A percentile compares a stretch with the other conserved stretches of the same genome.
Evolutionary conservation across 2,797 vertebrate genomes (phyloP).

Genomic region (Buceros bicornis): DNA sequence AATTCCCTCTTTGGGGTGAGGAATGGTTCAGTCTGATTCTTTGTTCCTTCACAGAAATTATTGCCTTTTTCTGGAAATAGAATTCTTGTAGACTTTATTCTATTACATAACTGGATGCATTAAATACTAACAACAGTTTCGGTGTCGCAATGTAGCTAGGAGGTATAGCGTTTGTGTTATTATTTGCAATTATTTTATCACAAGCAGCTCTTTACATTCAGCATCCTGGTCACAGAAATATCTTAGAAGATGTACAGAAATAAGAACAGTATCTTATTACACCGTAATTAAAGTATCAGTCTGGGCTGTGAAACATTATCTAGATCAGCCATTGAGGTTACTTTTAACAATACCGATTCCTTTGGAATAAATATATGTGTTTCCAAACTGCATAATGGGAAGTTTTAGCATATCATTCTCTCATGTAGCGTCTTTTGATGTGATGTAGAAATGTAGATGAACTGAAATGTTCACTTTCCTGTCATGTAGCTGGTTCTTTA

Average conservation of each 20-base stretch:
- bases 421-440: conserved; percentile 56
- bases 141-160: conserved; percentile 12
- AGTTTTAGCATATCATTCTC: conserved; percentile 32
- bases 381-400: conserved; percentile 44
- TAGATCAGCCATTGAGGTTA: conserved; percentile 50
- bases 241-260: conserved; percentile 23
- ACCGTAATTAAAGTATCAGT: conserved; percentile 68
- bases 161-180: neutral
- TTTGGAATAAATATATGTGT: conserved; percentile 34
- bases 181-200: conserved; percentile 33
- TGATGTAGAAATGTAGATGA: conserved; percentile 63
- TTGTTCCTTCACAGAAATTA: neutral
- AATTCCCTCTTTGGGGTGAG: neutral
- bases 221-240: conserved; percentile 32
- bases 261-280: conserved; percentile 57
- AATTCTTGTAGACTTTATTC: neutral
- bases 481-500: conserved; percentile 73
- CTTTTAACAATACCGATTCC: conserved; percentile 15
- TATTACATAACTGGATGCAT: neutral
- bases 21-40: neutral
- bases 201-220: neutral
- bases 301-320: conserved; percentile 59
- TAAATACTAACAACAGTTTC: neutral
- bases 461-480: conserved; percentile 68
- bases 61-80: neutral